Conservation (phyloP, 1,140 invertebrate genomes). For the Aricia agestis region DNA sequence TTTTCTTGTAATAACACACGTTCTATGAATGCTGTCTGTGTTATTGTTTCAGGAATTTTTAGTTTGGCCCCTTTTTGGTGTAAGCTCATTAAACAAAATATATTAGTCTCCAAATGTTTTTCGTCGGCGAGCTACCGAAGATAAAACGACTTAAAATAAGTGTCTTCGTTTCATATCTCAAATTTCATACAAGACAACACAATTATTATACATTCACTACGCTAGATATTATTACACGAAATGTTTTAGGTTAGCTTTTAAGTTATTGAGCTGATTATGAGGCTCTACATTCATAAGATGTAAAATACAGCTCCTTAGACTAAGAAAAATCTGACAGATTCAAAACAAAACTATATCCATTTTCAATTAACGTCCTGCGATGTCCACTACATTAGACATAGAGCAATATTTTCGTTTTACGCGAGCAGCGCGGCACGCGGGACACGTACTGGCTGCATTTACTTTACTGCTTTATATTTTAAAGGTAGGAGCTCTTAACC, state of each 20-base stretch:
- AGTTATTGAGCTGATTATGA: too few relatives aligned
- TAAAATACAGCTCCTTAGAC: too few relatives aligned
- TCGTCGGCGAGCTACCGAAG: background rate
- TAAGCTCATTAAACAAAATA: background rate
- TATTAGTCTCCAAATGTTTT: background rate
- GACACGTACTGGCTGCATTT: slow-evolving; percentile 69
- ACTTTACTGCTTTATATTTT: slow-evolving; percentile 74
- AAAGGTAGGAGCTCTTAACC: slow-evolving; percentile 71
- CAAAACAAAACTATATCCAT: too few relatives aligned
- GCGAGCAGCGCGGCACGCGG: slow-evolving; percentile 22
- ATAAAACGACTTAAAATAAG: background rate
- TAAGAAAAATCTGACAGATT: too few relatives aligned
- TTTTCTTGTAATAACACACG: slow-evolving; percentile 63
- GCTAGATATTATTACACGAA: too few relatives aligned
- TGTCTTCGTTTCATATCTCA: background rate
- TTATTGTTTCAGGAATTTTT: slow-evolving; percentile 20
- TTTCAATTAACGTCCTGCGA: background rate
- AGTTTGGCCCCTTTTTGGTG: slow-evolving; percentile 17
- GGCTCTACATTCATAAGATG: too few relatives aligned
- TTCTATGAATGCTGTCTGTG: slow-evolving; percentile 53
- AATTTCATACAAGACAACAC: background rate
- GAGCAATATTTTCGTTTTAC: slow-evolving; percentile 22
- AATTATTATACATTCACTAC: too few relatives aligned
- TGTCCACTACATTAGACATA: background rate
- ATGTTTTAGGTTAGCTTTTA: too few relatives aligned